Conservation (phyloP, 2,888 invertebrate species). For the Tiphia femorata region DNA sequence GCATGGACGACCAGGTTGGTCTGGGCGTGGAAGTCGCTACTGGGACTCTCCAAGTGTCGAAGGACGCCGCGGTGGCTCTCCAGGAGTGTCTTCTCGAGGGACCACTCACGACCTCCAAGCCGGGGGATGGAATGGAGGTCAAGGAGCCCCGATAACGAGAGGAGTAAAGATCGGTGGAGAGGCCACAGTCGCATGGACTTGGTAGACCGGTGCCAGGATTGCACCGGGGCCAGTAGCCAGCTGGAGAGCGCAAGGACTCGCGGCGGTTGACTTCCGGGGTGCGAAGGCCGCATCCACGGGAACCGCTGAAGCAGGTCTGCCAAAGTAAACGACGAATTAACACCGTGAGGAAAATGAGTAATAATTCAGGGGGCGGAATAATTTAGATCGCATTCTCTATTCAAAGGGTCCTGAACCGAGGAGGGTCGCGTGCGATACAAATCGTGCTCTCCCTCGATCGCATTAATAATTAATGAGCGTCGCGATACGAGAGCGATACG, state of each 20-base stretch:
- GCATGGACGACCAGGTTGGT: conserved; percentile 70
- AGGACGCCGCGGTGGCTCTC: conserved; percentile 62
- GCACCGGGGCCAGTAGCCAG: conserved; percentile 58
- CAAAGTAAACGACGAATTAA: too few relatives aligned
- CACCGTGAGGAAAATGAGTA: too few relatives aligned
- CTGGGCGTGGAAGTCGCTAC: conserved; percentile 53
- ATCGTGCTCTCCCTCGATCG: too few relatives aligned
- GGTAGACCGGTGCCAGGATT: conserved; percentile 56
- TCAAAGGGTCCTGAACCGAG: too few relatives aligned
- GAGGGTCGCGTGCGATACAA: too few relatives aligned
- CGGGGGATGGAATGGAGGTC: conserved; percentile 65
- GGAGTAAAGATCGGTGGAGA: conserved; percentile 62
- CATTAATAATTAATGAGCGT: too few relatives aligned
- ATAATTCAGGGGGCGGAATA: too few relatives aligned
- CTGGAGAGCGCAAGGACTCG: conserved; percentile 60
- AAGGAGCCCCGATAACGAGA: conserved; percentile 65
- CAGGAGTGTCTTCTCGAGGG: conserved; percentile 64
- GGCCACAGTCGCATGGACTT: conserved; percentile 65
- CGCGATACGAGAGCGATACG: too few relatives aligned
- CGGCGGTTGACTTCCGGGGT: conserved; percentile 64
- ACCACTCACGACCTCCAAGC: conserved; percentile 58
- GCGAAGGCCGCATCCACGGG: conserved; percentile 57
- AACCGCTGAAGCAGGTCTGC: conserved; percentile 55
- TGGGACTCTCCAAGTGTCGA: conserved; percentile 64
- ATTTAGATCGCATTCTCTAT: too few relatives aligned